Percentiles rank a stretch among this genome's conserved stretches.
These are phyloP conservation scores for Brenthis ino DNA, from an alignment of 2,888 invertebrate genomes.

Conservation along the genomic window DNA sequence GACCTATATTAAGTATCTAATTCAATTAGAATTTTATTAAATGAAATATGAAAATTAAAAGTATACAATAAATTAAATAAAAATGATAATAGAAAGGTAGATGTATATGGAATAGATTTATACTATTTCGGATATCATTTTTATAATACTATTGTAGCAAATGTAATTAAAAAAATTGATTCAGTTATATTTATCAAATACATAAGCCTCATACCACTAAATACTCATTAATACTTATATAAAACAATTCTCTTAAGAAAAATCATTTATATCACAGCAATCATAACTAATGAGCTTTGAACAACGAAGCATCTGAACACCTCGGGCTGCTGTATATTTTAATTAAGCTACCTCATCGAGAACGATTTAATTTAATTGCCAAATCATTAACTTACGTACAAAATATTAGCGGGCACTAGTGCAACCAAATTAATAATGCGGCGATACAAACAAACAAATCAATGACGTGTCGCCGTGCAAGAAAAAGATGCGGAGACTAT, in stretches of 20 bases:
- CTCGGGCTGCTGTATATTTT: slow-evolving; percentile 69
- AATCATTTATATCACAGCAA: slow-evolving; percentile 27
- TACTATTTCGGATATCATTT: too few relatives aligned
- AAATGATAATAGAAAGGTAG: too few relatives aligned
- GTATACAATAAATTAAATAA: too few relatives aligned
- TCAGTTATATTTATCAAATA: too few relatives aligned
- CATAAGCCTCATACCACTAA: too few relatives aligned
- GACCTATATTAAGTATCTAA: neutral
- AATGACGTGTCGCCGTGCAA: slow-evolving; percentile 66
- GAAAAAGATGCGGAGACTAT: slow-evolving; percentile 74
- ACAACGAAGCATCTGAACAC: slow-evolving; percentile 59
- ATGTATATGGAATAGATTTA: too few relatives aligned
- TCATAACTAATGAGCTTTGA: slow-evolving; percentile 46
- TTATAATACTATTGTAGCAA: too few relatives aligned
- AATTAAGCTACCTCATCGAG: slow-evolving; percentile 78
- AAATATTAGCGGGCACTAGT: slow-evolving; percentile 78
- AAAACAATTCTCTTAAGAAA: slow-evolving; percentile 13
- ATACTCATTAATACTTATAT: neutral
- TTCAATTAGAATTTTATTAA: too few relatives aligned
- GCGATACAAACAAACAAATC: slow-evolving; percentile 75
- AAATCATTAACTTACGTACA: slow-evolving; percentile 81
- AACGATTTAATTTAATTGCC: slow-evolving; percentile 82
- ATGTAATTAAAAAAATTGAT: too few relatives aligned
- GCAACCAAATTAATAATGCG: slow-evolving; percentile 67
- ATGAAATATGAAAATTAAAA: too few relatives aligned